Evolutionary conservation across 1,140 invertebrate species (phyloP).

Genomic region (Caenorhabditis latens): DNA sequence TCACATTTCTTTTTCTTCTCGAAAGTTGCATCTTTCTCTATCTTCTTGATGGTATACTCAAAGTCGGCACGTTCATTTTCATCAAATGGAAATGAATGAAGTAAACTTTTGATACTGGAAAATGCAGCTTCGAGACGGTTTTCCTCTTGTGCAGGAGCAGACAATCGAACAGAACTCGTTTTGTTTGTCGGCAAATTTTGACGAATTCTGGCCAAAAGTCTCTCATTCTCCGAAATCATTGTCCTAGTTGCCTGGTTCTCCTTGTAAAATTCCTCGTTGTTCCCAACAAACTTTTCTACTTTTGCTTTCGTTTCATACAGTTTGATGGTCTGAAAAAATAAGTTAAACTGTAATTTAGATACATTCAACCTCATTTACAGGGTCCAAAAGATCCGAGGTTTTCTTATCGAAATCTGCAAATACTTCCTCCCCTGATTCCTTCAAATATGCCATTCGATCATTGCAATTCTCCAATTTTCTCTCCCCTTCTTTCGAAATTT

Average conservation of each 20-base stretch:
- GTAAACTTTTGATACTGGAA: not conserved
- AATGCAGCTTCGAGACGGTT: not conserved
- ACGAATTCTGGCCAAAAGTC: not conserved
- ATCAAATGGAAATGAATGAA: not conserved
- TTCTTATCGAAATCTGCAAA: not conserved
- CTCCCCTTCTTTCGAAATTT: not conserved
- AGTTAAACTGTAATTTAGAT: no score
- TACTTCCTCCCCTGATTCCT: not conserved
- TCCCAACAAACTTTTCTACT: constrained; percentile 12
- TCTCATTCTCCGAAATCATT: not conserved
- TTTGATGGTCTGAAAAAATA: not conserved
- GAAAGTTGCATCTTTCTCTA: not conserved
- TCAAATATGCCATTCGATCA: not conserved
- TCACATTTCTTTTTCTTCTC: not conserved
- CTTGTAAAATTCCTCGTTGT: not conserved
- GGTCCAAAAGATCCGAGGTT: no score
- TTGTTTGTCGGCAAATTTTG: not conserved
- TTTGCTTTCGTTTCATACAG: not conserved
- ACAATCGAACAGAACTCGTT: not conserved
- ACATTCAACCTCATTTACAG: no score
- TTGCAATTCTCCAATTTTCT: not conserved
- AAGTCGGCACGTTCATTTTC: not conserved
- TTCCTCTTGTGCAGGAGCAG: not conserved
- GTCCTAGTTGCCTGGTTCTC: not conserved
- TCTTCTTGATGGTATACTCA: not conserved